These are phyloP conservation scores for Ptilodon capucinus DNA, from an alignment of 2,888 invertebrate species.

Conservation along the genomic window DNA sequence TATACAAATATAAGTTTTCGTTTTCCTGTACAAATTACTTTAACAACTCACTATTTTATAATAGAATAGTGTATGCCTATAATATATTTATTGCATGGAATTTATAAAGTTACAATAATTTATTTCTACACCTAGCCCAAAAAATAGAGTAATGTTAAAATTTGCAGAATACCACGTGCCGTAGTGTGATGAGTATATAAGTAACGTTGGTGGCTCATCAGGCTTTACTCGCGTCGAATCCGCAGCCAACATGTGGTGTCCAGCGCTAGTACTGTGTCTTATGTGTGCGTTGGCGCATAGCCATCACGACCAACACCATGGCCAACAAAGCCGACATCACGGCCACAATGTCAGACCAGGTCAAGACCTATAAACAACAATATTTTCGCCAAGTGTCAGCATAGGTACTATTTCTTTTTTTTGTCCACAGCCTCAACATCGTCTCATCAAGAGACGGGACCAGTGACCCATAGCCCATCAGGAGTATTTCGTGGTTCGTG, in stretches of 20 bases:
- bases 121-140: no score
- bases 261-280: background rate
- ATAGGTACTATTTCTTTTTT: background rate
- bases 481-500: constrained; percentile 63
- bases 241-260: background rate
- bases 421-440: background rate
- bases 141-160: no score
- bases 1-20: no score
- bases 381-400: no score
- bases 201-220: background rate
- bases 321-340: background rate
- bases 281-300: background rate
- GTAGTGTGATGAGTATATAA: background rate
- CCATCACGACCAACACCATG: background rate
- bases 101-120: no score
- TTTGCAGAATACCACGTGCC: background rate
- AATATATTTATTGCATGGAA: no score
- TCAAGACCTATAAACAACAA: no score
- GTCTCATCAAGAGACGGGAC: constrained; percentile 1
- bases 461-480: constrained; percentile 34
- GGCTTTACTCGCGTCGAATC: background rate
- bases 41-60: no score
- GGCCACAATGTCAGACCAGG: no score
- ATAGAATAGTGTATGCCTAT: no score
- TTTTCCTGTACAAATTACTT: no score